A percentile compares a stretch with the other conserved stretches of the same genome.
Conservation (phyloP, 2,113 vertebrate species). For the Lepisosteus osseus region DNA sequence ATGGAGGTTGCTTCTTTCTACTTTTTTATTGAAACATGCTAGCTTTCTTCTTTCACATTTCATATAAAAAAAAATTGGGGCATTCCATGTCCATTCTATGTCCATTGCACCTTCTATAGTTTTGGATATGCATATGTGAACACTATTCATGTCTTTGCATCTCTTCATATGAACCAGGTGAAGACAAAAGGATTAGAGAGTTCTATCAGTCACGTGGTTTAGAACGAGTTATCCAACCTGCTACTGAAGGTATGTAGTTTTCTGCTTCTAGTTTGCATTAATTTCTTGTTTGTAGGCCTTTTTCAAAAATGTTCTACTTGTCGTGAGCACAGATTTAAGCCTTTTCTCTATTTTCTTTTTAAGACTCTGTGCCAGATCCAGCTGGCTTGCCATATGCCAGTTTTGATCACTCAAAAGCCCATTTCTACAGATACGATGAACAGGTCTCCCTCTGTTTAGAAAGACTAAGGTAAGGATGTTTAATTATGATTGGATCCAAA, state of each 20-base stretch:
- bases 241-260: slow-evolving; percentile 73
- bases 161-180: slow-evolving; percentile 62
- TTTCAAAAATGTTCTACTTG: background rate
- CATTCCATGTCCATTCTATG: too few relatives aligned
- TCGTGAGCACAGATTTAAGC: background rate
- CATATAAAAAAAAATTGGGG: too few relatives aligned
- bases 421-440: slow-evolving; percentile 95
- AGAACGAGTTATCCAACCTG: slow-evolving; percentile 84
- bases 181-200: slow-evolving; percentile 91
- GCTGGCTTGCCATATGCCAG: slow-evolving; percentile 85
- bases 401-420: slow-evolving; percentile 91
- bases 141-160: background rate
- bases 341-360: too few relatives aligned
- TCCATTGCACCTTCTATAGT: too few relatives aligned
- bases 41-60: too few relatives aligned
- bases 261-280: background rate
- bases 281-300: background rate
- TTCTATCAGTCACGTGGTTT: slow-evolving; percentile 94
- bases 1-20: too few relatives aligned
- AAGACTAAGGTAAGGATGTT: slow-evolving; percentile 78
- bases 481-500: background rate
- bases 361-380: slow-evolving; percentile 80
- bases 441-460: slow-evolving; percentile 92
- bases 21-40: too few relatives aligned
- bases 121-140: too few relatives aligned